Conservation (phyloP, 2,888 invertebrate genomes). For the Noctua pronuba region DNA sequence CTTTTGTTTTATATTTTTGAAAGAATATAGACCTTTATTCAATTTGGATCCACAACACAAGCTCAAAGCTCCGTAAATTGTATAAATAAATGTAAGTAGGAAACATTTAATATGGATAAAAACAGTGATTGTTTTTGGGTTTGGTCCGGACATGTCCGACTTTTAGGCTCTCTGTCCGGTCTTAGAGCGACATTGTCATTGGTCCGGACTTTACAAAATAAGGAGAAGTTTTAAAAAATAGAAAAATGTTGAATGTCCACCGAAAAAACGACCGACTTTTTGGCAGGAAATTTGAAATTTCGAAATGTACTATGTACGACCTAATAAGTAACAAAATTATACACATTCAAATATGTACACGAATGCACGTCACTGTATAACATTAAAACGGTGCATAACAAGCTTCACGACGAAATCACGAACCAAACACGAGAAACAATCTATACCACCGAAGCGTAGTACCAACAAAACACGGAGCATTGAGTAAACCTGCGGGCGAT, state of each 20-base stretch:
- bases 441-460: conserved; percentile 19
- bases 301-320: background rate
- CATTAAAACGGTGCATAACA: background rate
- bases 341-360: background rate
- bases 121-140: background rate
- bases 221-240: background rate
- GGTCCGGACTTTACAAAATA: background rate
- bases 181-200: background rate
- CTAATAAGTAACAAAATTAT: background rate
- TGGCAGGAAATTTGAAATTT: background rate
- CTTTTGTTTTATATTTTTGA: background rate
- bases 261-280: background rate
- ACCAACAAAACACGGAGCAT: conserved; percentile 27
- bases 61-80: background rate
- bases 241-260: background rate
- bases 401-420: conserved; percentile 3
- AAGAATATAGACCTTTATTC: background rate
- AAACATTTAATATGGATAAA: background rate
- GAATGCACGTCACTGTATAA: background rate
- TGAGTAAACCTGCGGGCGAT: conserved; percentile 52
- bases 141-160: background rate
- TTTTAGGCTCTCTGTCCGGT: background rate
- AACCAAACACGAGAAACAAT: conserved; percentile 25
- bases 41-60: background rate
- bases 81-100: conserved; percentile 1